Evolutionary conservation across 1,140 invertebrate species (phyloP), one percentile per base, ranked within the genome.

Genomic region (Pseudomyrmex sp.): DNA sequence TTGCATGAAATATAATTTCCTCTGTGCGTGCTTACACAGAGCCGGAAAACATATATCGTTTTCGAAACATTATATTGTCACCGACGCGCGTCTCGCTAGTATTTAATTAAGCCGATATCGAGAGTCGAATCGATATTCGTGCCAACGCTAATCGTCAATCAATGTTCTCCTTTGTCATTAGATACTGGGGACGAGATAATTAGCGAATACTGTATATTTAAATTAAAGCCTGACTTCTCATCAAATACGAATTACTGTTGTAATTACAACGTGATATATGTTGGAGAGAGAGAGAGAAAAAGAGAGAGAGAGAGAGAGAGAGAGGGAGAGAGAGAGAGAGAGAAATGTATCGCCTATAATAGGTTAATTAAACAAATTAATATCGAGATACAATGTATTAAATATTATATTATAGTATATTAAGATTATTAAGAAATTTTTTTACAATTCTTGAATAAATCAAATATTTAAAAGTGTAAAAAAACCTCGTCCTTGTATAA

Each of bases 91-190:
- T 44, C 1, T 59, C 76, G 12, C 26, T 7, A 15, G 20, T 26
- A 61, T 80, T 72, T 70, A 70, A 80, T 80, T 80, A 80, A 70
- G 72, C 66, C 66, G 54, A 59, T 72, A 72, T 23, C n/a, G 46
- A 59, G 44, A 12, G 20, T 70, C 50, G 5, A 35, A 35, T 35
- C 35, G 35, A 35, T 35, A 35, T 35, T 35, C 35, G 35, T 35
- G 35, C 35, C 35, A 35, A 35, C 35, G 46, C n/a, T 54, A 70
- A 70, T 79, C 44, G 65, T 70, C 20, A 80, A 72, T 80, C 76
- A 44, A 35, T 26, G 52, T 56, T 80, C 46, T 61, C 12, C 66
- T 80, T 80, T 72, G 15, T 72, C 15, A 46, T 3, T 13, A n/a
- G 12, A 26, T n/a, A 23, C 13, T 26, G 26, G 20, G n/a, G 44